phyloP scores from a whole-genome alignment of 2,113 vertebrate genomes.

The Equus quagga region DNA sequence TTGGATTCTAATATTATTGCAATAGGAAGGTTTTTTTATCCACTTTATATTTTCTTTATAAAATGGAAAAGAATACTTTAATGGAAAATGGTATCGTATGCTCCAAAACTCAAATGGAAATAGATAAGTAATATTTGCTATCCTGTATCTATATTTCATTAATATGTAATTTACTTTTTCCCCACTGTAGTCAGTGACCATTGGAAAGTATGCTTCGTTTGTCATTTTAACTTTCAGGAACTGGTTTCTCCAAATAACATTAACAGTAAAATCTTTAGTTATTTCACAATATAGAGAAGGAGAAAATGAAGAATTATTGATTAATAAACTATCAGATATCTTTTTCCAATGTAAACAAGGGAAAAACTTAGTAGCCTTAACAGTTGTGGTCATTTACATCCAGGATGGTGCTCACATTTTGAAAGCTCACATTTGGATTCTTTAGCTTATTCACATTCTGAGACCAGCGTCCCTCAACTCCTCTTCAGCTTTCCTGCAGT shows the following conservation, averaged over 20 bases:
- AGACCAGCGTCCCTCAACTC: background rate
- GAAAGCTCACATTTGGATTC: background rate
- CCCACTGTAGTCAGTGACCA: background rate
- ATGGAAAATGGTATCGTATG: background rate
- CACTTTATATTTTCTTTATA: slow-evolving; percentile 18
- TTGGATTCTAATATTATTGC: slow-evolving; percentile 20
- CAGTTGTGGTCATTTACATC: background rate
- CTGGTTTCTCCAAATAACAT: background rate
- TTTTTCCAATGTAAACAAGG: background rate
- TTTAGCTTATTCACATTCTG: background rate
- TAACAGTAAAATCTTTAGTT: background rate
- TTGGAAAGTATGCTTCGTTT: background rate
- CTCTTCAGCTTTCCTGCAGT: background rate
- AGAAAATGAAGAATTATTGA: background rate
- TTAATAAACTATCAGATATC: background rate
- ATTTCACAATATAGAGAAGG: background rate
- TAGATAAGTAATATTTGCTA: background rate
- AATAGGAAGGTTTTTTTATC: background rate
- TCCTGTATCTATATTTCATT: background rate
- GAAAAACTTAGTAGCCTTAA: background rate
- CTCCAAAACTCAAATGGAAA: background rate
- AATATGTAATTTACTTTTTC: no score
- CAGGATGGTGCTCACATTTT: background rate
- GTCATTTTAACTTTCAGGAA: background rate
- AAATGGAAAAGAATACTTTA: background rate